Conservation (phyloP, 1,140 invertebrate genomes). For the Apolygus lucorum region DNA sequence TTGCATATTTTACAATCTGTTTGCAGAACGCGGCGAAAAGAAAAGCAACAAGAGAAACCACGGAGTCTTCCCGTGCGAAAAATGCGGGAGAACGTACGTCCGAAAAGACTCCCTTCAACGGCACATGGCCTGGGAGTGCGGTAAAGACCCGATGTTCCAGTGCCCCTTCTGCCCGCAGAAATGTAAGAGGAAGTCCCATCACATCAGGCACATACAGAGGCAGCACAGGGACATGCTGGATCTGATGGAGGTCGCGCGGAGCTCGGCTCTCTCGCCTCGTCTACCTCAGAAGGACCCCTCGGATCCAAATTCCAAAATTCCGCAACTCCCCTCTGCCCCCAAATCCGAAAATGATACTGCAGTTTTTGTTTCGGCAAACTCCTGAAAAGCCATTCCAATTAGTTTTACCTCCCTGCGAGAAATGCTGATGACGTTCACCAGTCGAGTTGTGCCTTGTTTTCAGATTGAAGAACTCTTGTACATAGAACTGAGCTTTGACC, state of each 20-base stretch:
- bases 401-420: too few relatives aligned
- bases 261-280: not conserved
- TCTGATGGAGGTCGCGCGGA: slow-evolving; percentile 9
- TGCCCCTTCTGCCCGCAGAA: slow-evolving; percentile 46
- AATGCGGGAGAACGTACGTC: not conserved
- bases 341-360: not conserved
- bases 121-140: slow-evolving; percentile 47
- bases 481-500: too few relatives aligned
- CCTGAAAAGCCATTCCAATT: too few relatives aligned
- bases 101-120: not conserved
- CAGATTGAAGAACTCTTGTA: too few relatives aligned
- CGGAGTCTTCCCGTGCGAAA: too few relatives aligned
- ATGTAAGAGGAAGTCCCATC: slow-evolving; percentile 50
- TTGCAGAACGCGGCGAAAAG: too few relatives aligned
- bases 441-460: too few relatives aligned
- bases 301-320: not conserved
- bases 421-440: too few relatives aligned
- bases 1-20: too few relatives aligned
- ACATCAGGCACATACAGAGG: slow-evolving; percentile 48
- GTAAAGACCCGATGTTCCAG: slow-evolving; percentile 49
- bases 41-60: too few relatives aligned
- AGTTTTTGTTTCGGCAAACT: not conserved
- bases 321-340: not conserved
- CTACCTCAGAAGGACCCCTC: not conserved
- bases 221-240: slow-evolving; percentile 45